These are phyloP conservation scores for Salvelinus namaycush DNA, from an alignment of 2,113 vertebrate genomes.

Conservation along the genomic window DNA sequence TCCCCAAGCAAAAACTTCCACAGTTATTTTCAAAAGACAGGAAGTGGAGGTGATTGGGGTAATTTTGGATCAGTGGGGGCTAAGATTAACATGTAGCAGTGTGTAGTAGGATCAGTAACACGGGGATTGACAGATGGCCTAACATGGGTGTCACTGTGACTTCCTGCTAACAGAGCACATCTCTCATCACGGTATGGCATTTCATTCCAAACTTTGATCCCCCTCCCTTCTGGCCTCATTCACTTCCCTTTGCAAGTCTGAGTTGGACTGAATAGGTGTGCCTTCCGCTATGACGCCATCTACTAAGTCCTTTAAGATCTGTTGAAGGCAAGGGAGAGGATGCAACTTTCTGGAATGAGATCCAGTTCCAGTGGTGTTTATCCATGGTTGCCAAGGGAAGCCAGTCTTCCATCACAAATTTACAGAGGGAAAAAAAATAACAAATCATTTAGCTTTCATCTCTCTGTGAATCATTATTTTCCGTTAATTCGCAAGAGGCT, in stretches of 20 bases:
- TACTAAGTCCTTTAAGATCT: not conserved
- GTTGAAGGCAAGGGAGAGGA: not conserved
- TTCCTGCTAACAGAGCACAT: not conserved
- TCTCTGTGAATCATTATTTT: too few species aligned
- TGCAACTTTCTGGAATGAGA: not conserved
- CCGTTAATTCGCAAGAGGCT: too few species aligned
- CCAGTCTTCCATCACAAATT: too few species aligned
- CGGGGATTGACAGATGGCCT: constrained; percentile 12
- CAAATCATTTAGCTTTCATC: too few species aligned
- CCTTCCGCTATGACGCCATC: not conserved
- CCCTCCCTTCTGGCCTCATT: not conserved
- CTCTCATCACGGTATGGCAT: not conserved
- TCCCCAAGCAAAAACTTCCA: constrained; percentile 40
- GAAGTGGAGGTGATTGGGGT: constrained; percentile 30
- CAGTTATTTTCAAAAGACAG: constrained; percentile 40
- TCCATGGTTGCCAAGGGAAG: too few species aligned
- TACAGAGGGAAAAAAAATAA: too few species aligned
- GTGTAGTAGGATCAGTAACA: constrained; percentile 7
- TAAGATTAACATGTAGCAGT: constrained; percentile 12
- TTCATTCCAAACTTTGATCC: not conserved
- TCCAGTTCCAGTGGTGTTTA: not conserved
- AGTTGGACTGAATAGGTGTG: not conserved
- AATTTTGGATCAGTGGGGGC: constrained; percentile 40
- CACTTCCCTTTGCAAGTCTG: not conserved
- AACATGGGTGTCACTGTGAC: not conserved